Conservation (phyloP, 2,797 vertebrate species). For the Mormyrops attenuatus region DNA sequence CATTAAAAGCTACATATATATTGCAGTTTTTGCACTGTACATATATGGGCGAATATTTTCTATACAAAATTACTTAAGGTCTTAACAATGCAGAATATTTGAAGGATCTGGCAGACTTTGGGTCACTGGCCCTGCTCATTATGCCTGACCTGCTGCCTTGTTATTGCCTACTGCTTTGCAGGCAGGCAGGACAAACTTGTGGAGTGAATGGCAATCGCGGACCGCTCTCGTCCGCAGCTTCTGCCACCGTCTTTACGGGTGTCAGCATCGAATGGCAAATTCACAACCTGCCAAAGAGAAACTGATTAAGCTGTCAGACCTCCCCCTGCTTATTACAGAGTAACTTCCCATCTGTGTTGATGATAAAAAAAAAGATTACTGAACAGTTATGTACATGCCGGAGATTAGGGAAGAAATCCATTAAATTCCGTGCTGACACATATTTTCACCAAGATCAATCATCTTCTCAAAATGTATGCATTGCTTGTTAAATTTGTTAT, state of each 20-base stretch:
- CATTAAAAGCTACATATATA: not conserved
- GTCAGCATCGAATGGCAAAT: not conserved
- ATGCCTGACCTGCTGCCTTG: not conserved
- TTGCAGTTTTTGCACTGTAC: not conserved
- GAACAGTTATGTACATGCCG: not conserved
- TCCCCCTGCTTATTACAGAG: not conserved
- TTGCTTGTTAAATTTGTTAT: not conserved
- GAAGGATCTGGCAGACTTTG: not conserved
- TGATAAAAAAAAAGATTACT: not conserved
- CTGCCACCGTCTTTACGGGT: not conserved
- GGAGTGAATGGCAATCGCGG: not conserved
- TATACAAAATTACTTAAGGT: not conserved
- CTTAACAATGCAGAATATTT: not conserved
- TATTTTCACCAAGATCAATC: not conserved
- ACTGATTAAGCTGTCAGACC: not conserved
- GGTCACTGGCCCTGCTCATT: not conserved
- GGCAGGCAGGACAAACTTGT: not conserved
- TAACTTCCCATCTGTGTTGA: not conserved
- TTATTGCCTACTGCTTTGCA: not conserved
- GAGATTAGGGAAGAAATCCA: not conserved
- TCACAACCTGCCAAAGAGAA: not conserved
- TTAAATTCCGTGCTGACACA: slow-evolving; percentile 7
- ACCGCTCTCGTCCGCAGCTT: not conserved
- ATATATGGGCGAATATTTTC: not conserved
- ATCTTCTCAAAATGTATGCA: not conserved